phyloP scores from a whole-genome alignment of 2,797 vertebrate genomes.

The Darevskia mixta region DNA sequence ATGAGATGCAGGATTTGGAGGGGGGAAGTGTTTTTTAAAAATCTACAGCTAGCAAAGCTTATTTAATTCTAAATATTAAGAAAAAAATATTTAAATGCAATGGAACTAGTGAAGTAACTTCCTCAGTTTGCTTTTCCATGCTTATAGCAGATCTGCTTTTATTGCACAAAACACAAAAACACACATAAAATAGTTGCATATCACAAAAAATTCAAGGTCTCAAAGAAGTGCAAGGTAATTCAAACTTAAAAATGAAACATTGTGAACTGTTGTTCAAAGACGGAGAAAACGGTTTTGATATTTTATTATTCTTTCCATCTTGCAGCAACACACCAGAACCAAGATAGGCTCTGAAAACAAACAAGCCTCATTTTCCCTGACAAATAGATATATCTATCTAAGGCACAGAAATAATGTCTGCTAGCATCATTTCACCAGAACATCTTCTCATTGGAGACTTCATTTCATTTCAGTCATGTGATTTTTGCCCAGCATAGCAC shows the following conservation, averaged over 20 bases:
- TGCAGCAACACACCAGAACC: background rate
- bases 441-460: no score
- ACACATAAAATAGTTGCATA: background rate
- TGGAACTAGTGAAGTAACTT: slow-evolving; percentile 57
- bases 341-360: background rate
- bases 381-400: background rate
- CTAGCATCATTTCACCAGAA: no score
- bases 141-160: background rate
- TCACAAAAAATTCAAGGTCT: background rate
- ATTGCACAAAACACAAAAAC: background rate
- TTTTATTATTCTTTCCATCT: background rate
- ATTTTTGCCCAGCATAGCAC: no score
- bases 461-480: no score
- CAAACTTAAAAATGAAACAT: background rate
- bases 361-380: background rate
- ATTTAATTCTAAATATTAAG: slow-evolving; percentile 75
- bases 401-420: no score
- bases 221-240: background rate
- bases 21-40: background rate
- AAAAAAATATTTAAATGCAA: slow-evolving; percentile 63
- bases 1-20: slow-evolving; percentile 30
- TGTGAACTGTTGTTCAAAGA: background rate
- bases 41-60: slow-evolving; percentile 34
- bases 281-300: background rate
- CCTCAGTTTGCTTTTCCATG: slow-evolving; percentile 68